These are phyloP conservation scores for Drosophila bunnanda DNA, from an alignment of 2,888 invertebrate species.

Conservation along the genomic window DNA sequence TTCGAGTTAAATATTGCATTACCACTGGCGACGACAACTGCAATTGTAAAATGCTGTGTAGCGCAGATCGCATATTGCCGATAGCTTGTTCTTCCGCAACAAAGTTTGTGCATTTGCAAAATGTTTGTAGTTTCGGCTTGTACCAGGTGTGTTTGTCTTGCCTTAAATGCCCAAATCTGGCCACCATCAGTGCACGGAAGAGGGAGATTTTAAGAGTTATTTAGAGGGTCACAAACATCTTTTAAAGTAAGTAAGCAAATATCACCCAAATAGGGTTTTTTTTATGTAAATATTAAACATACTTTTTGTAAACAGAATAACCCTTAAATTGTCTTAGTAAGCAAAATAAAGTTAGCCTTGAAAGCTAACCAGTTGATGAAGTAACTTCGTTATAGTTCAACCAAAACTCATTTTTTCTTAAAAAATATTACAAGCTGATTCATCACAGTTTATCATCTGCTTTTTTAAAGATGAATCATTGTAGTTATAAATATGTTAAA, in stretches of 20 bases:
- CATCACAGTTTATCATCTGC: constrained; percentile 1
- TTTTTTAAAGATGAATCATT: constrained; percentile 3
- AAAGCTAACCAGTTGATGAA: background rate
- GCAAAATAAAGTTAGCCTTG: background rate
- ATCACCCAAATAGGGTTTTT: too few species aligned
- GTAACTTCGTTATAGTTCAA: background rate
- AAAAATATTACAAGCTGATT: background rate
- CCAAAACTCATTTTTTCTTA: background rate
- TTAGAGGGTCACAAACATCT: background rate
- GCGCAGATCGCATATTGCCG: constrained; percentile 37
- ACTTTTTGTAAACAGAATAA: background rate
- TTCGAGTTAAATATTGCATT: constrained; percentile 58
- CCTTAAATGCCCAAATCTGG: constrained; percentile 29
- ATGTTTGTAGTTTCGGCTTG: constrained; percentile 33
- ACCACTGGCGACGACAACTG: constrained; percentile 43
- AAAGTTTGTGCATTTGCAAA: constrained; percentile 35
- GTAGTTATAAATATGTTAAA: background rate
- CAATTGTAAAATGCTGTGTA: constrained; percentile 35
- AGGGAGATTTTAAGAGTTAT: background rate
- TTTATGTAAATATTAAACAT: background rate
- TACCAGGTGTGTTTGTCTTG: constrained; percentile 9
- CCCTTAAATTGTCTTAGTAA: background rate
- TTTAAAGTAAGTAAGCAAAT: background rate
- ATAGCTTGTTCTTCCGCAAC: constrained; percentile 38
- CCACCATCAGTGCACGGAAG: constrained; percentile 19